These are phyloP conservation scores for Phalacrocorax brasilianus DNA, from an alignment of 2,113 vertebrate species.

Conservation along the genomic window DNA sequence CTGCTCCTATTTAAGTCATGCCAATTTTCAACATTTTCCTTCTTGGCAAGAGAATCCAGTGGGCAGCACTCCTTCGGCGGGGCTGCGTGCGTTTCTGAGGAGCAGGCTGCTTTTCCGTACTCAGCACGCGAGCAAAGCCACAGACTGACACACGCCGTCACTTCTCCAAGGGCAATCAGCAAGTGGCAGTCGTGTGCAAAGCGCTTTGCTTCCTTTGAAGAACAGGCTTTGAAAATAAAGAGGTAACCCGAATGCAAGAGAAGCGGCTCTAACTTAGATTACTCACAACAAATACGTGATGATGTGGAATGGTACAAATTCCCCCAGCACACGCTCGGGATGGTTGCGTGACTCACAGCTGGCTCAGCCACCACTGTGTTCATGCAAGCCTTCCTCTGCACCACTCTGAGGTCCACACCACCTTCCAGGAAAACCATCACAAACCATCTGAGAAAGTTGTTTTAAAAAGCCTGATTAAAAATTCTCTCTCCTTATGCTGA, in stretches of 20 bases:
- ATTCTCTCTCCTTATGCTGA: background rate
- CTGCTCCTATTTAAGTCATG: background rate
- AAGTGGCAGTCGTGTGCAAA: background rate
- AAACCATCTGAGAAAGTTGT: background rate
- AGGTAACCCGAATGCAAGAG: background rate
- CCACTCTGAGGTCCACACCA: rapidly evolving
- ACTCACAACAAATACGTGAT: background rate
- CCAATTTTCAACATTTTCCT: background rate
- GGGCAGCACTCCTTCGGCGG: background rate
- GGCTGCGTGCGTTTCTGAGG: rapidly evolving
- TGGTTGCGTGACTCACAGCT: background rate
- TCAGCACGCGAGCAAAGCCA: background rate
- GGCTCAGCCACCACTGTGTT: background rate
- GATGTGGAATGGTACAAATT: background rate
- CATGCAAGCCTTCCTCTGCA: rapidly evolving
- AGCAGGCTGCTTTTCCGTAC: background rate
- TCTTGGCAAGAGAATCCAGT: background rate
- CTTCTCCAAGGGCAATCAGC: background rate
- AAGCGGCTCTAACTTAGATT: background rate
- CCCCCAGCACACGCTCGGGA: background rate
- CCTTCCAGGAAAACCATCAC: background rate
- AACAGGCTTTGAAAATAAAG: background rate
- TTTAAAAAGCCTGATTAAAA: background rate
- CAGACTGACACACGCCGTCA: background rate
- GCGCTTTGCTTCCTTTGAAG: background rate